These are phyloP conservation scores for Pipistrellus pipistrellus DNA, from an alignment of 2,797 vertebrate genomes.

Conservation along the genomic window DNA sequence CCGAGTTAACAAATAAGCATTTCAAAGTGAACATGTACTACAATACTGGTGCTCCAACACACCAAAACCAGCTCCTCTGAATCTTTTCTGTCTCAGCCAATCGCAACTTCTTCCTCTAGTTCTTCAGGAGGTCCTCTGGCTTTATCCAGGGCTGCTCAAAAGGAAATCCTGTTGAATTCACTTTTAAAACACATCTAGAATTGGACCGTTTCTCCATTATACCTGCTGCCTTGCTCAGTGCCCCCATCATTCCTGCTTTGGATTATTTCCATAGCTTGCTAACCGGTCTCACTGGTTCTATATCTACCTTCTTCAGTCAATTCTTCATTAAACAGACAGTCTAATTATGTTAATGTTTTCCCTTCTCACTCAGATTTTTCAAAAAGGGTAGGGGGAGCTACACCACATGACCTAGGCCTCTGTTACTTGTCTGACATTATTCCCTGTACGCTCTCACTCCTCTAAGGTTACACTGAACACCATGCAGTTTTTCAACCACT, in stretches of 20 bases:
- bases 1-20: neutral
- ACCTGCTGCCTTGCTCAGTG: neutral
- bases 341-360: neutral
- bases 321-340: neutral
- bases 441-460: neutral
- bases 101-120: neutral
- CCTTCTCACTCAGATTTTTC: neutral
- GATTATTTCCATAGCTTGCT: neutral
- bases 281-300: neutral
- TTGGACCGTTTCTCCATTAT: neutral
- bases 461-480: neutral
- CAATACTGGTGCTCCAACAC: rapidly evolving
- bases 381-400: neutral
- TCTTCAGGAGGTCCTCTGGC: neutral
- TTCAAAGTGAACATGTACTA: neutral
- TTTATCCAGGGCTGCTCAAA: neutral
- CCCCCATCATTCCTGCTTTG: neutral
- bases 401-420: too few relatives aligned
- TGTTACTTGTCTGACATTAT: neutral
- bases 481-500: neutral
- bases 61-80: neutral
- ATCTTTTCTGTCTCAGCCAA: neutral
- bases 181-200: neutral
- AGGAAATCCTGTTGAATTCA: neutral
- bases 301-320: neutral